Evolutionary conservation across 2,797 vertebrate species (phyloP).

Genomic region (Spinus pinus): DNA sequence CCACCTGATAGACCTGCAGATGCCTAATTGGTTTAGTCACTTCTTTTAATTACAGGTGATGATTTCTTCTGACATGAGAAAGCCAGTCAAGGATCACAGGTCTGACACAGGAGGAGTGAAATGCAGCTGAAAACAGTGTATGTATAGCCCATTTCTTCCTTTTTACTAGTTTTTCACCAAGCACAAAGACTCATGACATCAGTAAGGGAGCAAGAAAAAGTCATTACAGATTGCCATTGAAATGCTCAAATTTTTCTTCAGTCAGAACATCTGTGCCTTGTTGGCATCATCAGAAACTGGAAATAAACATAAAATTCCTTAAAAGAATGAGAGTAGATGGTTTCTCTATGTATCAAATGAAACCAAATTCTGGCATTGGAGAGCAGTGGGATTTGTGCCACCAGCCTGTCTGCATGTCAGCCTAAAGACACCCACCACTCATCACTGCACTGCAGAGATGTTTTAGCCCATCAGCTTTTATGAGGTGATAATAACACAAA

Average conservation of each 20-base stretch:
- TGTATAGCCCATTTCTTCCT: not conserved
- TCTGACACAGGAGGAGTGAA: not conserved
- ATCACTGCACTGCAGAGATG: not conserved
- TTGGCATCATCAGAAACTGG: not conserved
- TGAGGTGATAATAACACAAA: constrained; percentile 57
- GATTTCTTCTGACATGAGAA: not conserved
- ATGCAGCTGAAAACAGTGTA: not conserved
- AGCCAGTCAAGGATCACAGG: not conserved
- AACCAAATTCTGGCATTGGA: not conserved
- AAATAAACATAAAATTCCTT: constrained; percentile 18
- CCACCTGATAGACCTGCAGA: not conserved
- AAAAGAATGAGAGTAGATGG: not conserved
- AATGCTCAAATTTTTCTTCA: not conserved
- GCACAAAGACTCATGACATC: not conserved
- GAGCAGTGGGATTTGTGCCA: constrained; percentile 47
- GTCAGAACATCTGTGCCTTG: not conserved
- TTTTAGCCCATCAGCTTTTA: constrained; percentile 48
- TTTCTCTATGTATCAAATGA: not conserved
- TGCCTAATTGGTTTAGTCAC: not conserved
- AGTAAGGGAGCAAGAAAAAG: constrained; percentile 24
- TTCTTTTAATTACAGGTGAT: not conserved
- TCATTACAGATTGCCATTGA: not conserved
- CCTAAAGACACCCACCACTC: constrained; percentile 29
- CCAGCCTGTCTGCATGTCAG: constrained; percentile 39
- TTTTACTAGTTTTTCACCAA: not conserved